Evolutionary conservation across 2,113 vertebrate genomes (phyloP).

Genomic region (Mustela lutreola): DNA sequence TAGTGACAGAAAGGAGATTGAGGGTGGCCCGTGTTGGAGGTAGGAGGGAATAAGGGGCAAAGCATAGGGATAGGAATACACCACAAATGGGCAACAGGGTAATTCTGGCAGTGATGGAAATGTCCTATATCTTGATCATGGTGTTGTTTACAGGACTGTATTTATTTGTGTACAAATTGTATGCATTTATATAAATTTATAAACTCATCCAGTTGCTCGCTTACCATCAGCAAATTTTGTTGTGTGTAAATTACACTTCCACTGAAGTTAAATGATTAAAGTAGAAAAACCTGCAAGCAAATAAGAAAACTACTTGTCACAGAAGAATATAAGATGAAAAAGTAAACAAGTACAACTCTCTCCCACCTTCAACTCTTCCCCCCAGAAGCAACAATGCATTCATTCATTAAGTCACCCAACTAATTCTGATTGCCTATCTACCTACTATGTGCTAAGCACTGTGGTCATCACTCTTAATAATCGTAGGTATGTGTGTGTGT

Average conservation of each 20-base stretch:
- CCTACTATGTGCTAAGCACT: background rate
- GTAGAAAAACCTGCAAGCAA: background rate
- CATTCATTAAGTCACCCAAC: background rate
- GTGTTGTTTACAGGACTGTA: background rate
- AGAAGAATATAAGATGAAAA: background rate
- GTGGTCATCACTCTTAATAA: background rate
- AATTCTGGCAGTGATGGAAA: background rate
- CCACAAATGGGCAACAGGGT: background rate
- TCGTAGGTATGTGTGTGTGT: rapidly evolving
- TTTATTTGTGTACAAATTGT: background rate
- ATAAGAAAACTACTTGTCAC: background rate
- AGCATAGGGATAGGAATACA: background rate
- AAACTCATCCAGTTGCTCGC: background rate
- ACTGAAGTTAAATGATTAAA: background rate
- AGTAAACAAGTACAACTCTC: background rate
- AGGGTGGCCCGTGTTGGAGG: background rate
- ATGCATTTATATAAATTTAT: too few species aligned
- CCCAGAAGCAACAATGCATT: background rate
- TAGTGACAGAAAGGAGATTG: background rate
- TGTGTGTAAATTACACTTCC: background rate
- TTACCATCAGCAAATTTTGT: background rate
- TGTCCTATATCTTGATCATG: background rate
- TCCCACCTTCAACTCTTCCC: background rate
- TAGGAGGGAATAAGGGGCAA: background rate
- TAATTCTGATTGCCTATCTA: background rate